Evolutionary conservation across 2,797 vertebrate genomes (phyloP).

Genomic region (Numenius phaeopus): DNA sequence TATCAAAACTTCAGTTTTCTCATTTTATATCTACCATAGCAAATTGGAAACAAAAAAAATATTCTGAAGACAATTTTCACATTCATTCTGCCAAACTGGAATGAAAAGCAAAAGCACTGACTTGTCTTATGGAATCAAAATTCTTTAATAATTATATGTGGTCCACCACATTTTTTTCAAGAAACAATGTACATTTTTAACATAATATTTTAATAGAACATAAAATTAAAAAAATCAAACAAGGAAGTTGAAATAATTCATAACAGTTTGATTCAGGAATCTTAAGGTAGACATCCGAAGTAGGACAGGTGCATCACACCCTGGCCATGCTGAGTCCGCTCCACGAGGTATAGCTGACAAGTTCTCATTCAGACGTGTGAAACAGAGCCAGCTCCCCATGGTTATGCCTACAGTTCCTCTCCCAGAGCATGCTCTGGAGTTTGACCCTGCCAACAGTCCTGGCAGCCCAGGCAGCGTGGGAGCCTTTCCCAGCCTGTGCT

Average conservation of each 20-base stretch:
- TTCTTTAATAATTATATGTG: background rate
- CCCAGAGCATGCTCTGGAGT: background rate
- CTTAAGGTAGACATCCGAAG: background rate
- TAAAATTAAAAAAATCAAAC: background rate
- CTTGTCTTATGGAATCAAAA: background rate
- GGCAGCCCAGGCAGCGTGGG: fast-evolving
- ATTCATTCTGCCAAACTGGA: background rate
- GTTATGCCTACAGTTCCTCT: background rate
- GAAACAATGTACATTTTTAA: background rate
- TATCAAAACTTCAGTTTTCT: background rate
- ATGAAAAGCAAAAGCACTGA: background rate
- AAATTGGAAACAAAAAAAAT: background rate
- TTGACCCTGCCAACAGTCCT: background rate
- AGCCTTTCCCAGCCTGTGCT: background rate
- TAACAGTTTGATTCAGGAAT: background rate
- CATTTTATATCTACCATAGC: background rate
- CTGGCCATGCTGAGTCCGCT: background rate
- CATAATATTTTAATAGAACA: background rate
- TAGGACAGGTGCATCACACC: background rate
- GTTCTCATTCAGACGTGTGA: background rate
- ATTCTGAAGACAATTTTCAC: background rate
- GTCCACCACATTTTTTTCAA: background rate
- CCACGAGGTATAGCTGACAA: background rate
- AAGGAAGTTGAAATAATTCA: background rate
- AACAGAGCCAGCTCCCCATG: background rate